Evolutionary conservation across 1,140 invertebrate genomes (phyloP).

Genomic region (Pseudomyrmex dendroicus): DNA sequence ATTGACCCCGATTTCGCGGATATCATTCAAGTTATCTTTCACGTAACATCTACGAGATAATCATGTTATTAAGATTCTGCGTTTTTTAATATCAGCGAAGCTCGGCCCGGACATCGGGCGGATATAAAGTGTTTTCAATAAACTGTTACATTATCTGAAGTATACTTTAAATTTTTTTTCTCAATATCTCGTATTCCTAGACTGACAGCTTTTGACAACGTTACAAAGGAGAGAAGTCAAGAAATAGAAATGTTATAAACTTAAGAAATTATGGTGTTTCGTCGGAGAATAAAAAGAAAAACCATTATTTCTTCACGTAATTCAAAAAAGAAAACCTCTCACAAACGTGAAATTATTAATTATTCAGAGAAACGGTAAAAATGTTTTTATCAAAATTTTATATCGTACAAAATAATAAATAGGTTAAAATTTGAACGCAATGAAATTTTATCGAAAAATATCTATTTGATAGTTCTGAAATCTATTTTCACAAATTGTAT

Average conservation of each 20-base stretch:
- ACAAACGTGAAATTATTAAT: not conserved
- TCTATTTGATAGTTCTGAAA: not conserved
- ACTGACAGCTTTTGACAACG: not conserved
- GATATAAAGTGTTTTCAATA: constrained; percentile 84
- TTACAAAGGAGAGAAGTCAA: not conserved
- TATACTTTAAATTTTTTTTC: constrained; percentile 26
- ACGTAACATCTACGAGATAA: constrained; percentile 82
- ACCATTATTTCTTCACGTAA: not conserved
- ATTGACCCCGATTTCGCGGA: constrained; percentile 74
- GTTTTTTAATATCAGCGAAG: constrained; percentile 85
- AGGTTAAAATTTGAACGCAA: too few species aligned
- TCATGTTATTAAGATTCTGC: constrained; percentile 84
- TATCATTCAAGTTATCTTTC: constrained; percentile 78
- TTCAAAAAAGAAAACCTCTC: not conserved
- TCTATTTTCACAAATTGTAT: not conserved
- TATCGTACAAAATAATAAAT: too few species aligned
- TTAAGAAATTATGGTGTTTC: constrained; percentile 38
- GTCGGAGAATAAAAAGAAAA: not conserved
- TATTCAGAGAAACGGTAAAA: constrained; percentile 34
- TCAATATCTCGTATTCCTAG: not conserved
- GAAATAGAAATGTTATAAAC: not conserved
- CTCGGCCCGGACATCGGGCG: constrained; percentile 78
- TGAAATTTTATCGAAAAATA: not conserved
- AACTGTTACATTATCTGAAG: constrained; percentile 84
- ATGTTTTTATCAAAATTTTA: not conserved